Conservation (phyloP, 2,888 invertebrate genomes). For the Cryptus armator region DNA sequence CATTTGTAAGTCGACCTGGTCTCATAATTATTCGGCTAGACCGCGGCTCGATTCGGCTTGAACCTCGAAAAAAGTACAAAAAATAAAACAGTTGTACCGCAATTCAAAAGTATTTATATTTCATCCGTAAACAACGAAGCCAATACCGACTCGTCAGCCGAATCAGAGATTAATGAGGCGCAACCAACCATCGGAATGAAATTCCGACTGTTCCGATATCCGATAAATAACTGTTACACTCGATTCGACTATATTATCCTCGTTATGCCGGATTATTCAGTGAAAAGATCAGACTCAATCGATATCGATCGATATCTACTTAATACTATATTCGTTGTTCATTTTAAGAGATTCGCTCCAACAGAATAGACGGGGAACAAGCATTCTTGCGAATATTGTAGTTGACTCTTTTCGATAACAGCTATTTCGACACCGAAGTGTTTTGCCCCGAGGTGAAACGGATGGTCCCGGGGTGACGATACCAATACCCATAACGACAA, state of each 20-base stretch:
- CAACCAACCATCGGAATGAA: not conserved
- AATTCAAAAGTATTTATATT: not conserved
- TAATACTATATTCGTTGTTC: not conserved
- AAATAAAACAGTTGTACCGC: not conserved
- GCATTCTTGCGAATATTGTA: not conserved
- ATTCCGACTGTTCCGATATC: not conserved
- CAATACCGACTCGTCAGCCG: not conserved
- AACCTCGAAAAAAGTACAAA: not conserved
- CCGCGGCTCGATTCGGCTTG: not conserved
- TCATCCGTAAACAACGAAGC: not conserved
- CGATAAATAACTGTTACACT: not conserved
- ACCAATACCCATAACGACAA: conserved; percentile 51
- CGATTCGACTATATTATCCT: not conserved
- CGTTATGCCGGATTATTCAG: not conserved
- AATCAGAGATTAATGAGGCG: not conserved
- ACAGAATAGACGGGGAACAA: not conserved
- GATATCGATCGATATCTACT: not conserved
- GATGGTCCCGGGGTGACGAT: conserved; percentile 21
- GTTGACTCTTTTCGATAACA: not conserved
- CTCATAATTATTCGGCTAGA: not conserved
- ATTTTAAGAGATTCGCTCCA: not conserved
- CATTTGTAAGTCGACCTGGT: not conserved
- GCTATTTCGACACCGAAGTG: conserved; percentile 7
- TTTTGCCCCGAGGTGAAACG: conserved; percentile 25
- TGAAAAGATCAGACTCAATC: not conserved